phyloP scores from a whole-genome alignment of 2,113 vertebrate genomes.

The Lasiurus cinereus region DNA sequence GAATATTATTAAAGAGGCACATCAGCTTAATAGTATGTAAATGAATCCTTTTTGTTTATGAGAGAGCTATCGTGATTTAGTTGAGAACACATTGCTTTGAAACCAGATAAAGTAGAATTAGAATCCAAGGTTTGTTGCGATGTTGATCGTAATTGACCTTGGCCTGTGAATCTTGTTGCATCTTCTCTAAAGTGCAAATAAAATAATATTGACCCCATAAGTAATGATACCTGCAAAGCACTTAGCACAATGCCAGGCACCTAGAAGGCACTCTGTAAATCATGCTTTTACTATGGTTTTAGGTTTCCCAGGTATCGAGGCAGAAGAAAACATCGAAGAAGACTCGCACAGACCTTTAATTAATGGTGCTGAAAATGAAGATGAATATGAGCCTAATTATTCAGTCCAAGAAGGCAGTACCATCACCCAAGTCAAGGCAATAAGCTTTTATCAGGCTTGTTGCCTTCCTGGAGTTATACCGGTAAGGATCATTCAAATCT shows the following conservation, averaged over 20 bases:
- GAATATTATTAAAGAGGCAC: not conserved
- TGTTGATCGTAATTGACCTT: not conserved
- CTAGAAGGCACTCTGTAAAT: not conserved
- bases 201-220: not conserved
- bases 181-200: not conserved
- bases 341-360: slow-evolving; percentile 95
- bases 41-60: not conserved
- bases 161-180: not conserved
- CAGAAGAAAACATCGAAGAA: slow-evolving; percentile 85
- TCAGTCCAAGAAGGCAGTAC: slow-evolving; percentile 86
- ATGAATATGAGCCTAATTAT: slow-evolving; percentile 86
- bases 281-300: not conserved
- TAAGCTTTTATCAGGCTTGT: slow-evolving; percentile 95
- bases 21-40: not conserved
- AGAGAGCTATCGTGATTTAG: not conserved
- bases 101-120: not conserved
- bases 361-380: slow-evolving; percentile 87
- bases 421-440: slow-evolving; percentile 82
- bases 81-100: not conserved
- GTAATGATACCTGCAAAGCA: not conserved
- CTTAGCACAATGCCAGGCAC: rapidly evolving
- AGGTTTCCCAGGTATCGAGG: slow-evolving; percentile 87
- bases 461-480: slow-evolving; percentile 95
- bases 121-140: not conserved
- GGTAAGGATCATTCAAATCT: slow-evolving; percentile 86